Base-by-base conservation (phyloP, 2,797 vertebrate species). In the Myotis daubentonii region DNA sequence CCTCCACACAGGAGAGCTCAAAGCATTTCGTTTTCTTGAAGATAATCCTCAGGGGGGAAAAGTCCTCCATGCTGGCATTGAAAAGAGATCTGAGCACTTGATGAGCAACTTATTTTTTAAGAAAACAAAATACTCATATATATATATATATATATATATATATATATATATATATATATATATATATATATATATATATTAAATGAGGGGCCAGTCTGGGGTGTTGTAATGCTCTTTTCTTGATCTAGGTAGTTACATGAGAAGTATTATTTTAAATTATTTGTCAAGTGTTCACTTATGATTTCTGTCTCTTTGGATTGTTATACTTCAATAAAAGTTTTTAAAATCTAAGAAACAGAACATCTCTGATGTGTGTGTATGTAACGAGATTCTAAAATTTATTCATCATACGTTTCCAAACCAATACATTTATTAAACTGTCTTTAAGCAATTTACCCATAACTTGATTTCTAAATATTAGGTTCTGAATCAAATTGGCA, bases 11-110 rank as follows among this genome's bases (percentile, higher is more conserved):
- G 80, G 33, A 94, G 85, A 71, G 28, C n/a, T 86, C 25, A 79
- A 79, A 93, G 55, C 51, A 57, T 51, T 91, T 82, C 74, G 60
- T 93, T 94, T 96, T 90, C 55, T 55, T 44, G 38, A 87, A 93
- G 68, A 86, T 88, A 60, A 57, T 84, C 25, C 57, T 7, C 8
- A 23, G 44, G 51, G 1, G 19, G 11, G 4, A 23, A 13, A 28
- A 74, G 85, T 12, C 51, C 53, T 79, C 20, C 38, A 51, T 57
- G 65, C 5, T 79, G 23, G 7, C 49, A 36, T 9, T 44, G 66
- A 65, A 96, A 93, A 93, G 57, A 71, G 93, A 90, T 53, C 25
- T 33, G 62, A 44, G 23, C 20, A 51, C 9, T 36, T 23, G 15
- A 68, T 38, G 22, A 87, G 19, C 36, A 66, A 66, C 80, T 92